Base-by-base conservation (phyloP, 2,888 invertebrate species). In the Pseudanteris insignis region DNA sequence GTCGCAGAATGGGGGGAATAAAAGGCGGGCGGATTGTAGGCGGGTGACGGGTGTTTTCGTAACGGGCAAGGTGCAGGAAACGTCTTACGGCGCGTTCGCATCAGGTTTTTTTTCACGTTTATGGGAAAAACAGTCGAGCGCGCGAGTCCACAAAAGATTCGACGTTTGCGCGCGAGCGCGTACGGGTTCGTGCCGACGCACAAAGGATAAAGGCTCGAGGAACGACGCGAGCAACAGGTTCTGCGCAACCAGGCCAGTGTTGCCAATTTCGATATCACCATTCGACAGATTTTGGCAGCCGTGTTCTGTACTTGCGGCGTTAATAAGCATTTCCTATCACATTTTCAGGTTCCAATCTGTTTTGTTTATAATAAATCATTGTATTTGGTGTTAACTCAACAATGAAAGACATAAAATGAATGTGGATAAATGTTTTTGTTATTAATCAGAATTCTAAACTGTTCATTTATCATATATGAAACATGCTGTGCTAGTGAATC, bases 61-160 rank as follows among this genome's bases (percentile, higher is more conserved):
- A 36, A 43, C 32, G 32, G 67, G 70, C 69, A 71, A 73, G 70
- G 73, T 72, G 73, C 69, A 26, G 26, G 67, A 64, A 69, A 65
- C 67, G 67, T 63, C 65, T 64, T 64, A 21, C 18, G 43, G 29
- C 25, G 43, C 43, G 46, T n/a, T n/a, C 70, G 62, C 64, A 67
- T 64, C 64, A 64, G 68, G 69, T 69, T 74, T 73, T 75, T 76
- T 76, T 75, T 75, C 73, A 75, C 51, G 67, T 73, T 74, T 73
- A 73, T 71, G 75, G 71, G 72, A 74, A 74, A 74, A 71, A 58
- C 68, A 64, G 63, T 53, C 46, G 57, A 62, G 50, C 60, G 36
- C 14, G n/a, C 38, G 44, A 53, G 60, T 44, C 60, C 55, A 57
- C 53, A 54, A 36, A 44, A 50, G 57, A 61, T 55, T 50, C 47